Evolutionary conservation across 2,113 vertebrate species (phyloP), one percentile per base, ranked within the genome.

Genomic region (Vulpes ferrilata): DNA sequence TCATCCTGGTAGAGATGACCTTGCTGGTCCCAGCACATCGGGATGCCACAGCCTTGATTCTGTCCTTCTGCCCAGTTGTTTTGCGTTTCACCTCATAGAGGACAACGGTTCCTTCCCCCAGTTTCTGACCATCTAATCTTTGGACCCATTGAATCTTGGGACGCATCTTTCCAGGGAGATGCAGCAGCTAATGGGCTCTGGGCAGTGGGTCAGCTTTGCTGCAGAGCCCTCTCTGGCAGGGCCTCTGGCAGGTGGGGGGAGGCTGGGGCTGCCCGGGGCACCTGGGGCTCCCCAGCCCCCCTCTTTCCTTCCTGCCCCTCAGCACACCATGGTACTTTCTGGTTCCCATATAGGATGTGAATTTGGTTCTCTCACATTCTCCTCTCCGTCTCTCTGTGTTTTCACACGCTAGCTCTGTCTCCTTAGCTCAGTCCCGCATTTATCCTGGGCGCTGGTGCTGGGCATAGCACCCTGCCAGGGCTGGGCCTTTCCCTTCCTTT

Each of bases 21-120:
- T 38, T 32, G 27, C 57, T 5, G 17, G 10, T 25, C 27, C 35
- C 6, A 60, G 55, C 20, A 17, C 22, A 8, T 25, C 57, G 43
- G 23, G 10, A 9, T 1, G 11, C 11, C 1, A 1, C 0, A 0
- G 15, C 23, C 38, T 55, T 7, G n/a, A 25, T 15, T 62, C 92
- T 20, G 17, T 55, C 43, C 25, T 48, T 22, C 22, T 20, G 17
- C 17, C 11, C 17, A 32, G 2, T 7, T 1, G 12, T 48, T 78
- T 79, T 16, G 10, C 22, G 38, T 62, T 69, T 27, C 20, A 27
- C 20, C 57, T 67, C 22, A 11, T 5, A 48, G 53, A 67, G n/a
- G 43, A 35, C 7, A 19, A 3, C 17, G 60, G 23, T 12, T n/a
- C 53, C 4, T 7, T 4, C 3, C 4, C 11, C 20, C n/a, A 3